Conservation (phyloP, 1,140 invertebrate species). For the Eulimnadia texana region DNA sequence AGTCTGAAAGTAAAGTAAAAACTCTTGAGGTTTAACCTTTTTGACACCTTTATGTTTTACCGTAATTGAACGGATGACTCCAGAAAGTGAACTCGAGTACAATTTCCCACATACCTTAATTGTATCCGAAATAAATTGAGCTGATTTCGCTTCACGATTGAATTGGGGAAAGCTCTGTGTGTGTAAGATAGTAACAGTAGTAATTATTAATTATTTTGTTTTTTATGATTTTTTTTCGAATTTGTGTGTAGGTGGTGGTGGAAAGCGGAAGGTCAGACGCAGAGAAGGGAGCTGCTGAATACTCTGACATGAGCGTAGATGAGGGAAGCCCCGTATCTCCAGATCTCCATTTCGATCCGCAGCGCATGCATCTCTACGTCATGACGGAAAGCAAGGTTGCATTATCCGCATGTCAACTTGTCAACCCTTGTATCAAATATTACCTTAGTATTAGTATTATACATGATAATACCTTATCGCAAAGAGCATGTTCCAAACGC, state of each 20-base stretch:
- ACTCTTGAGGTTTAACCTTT: background rate
- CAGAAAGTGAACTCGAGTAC: no score
- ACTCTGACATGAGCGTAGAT: slow-evolving; percentile 74
- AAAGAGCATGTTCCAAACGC: background rate
- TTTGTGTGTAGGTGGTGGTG: slow-evolving; percentile 67
- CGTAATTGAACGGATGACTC: no score
- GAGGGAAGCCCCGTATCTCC: slow-evolving; percentile 62
- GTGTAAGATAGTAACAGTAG: background rate
- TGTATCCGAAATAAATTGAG: no score
- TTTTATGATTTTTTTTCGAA: background rate
- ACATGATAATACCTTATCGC: background rate
- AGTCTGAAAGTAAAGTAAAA: background rate
- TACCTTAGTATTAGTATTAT: no score
- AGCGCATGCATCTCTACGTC: slow-evolving; percentile 79
- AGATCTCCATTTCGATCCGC: slow-evolving; percentile 75
- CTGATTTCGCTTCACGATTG: no score
- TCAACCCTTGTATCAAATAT: background rate
- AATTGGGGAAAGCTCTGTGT: no score
- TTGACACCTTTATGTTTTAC: no score
- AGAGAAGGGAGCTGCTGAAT: slow-evolving; percentile 38
- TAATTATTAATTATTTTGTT: background rate
- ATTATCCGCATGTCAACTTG: background rate
- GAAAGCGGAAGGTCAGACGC: slow-evolving; percentile 50
- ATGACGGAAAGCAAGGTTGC: slow-evolving; percentile 74
- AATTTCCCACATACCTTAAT: no score